These are phyloP conservation scores for Panagrolaimus sp. DNA, from an alignment of 1,140 invertebrate genomes.

Conservation along the genomic window DNA sequence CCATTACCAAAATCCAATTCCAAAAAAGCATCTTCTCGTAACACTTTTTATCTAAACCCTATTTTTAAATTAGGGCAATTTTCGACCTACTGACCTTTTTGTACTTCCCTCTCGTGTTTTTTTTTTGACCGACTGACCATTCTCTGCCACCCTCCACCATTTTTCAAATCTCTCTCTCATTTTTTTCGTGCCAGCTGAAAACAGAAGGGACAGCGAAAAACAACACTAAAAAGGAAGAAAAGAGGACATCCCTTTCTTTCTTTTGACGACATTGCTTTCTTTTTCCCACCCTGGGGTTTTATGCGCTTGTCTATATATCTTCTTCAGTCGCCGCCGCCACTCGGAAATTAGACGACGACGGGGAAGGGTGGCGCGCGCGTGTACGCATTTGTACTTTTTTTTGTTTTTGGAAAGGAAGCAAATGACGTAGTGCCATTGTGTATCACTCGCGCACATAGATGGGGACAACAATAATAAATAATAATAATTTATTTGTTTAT, in stretches of 20 bases:
- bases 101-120: not conserved
- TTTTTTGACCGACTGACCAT: not conserved
- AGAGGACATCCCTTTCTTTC: not conserved
- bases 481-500: not conserved
- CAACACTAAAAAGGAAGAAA: not conserved
- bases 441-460: not conserved
- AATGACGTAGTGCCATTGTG: slow-evolving; percentile 14
- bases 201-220: not conserved
- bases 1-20: too few relatives aligned
- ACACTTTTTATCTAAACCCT: not conserved
- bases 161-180: not conserved
- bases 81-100: not conserved
- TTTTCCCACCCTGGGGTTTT: too few relatives aligned
- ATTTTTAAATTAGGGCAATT: not conserved
- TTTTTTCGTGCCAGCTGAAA: slow-evolving; percentile 12
- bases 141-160: not conserved
- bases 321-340: too few relatives aligned
- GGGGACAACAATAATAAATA: not conserved
- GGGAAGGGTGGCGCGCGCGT: too few relatives aligned
- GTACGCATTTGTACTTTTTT: too few relatives aligned
- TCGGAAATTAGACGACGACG: too few relatives aligned
- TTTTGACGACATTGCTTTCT: too few relatives aligned
- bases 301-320: too few relatives aligned
- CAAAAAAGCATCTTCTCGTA: too few relatives aligned
- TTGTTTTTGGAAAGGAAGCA: too few relatives aligned